Evolutionary conservation across 1,140 invertebrate species (phyloP).

Genomic region (Oscheius sp.): DNA sequence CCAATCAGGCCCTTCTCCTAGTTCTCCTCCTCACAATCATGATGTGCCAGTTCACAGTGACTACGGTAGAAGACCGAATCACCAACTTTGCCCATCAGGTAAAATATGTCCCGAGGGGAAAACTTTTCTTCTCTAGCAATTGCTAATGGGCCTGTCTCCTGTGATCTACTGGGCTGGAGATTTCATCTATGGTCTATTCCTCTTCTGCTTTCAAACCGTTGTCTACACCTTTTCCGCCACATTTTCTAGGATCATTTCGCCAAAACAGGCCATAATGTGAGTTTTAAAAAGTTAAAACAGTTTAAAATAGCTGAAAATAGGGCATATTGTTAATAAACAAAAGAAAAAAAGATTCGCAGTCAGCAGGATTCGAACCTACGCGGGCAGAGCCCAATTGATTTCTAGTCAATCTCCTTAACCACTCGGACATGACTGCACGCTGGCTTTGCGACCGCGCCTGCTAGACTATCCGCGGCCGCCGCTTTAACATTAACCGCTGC

Average conservation of each 20-base stretch:
- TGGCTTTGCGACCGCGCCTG: no score
- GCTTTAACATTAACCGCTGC: no score
- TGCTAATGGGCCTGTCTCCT: constrained; percentile 29
- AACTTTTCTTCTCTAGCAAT: constrained; percentile 34
- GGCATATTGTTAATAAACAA: no score
- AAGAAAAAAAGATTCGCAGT: no score
- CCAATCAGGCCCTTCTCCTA: neutral
- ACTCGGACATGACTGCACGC: neutral
- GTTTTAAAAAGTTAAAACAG: no score
- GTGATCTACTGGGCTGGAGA: constrained; percentile 16
- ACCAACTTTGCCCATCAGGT: constrained; percentile 37
- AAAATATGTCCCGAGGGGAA: neutral
- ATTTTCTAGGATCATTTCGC: neutral
- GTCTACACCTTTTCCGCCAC: constrained; percentile 15
- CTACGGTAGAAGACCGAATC: constrained; percentile 29
- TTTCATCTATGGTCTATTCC: constrained; percentile 1
- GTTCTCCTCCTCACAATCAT: neutral
- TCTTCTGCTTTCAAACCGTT: constrained; percentile 20
- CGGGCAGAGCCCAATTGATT: constrained; percentile 47
- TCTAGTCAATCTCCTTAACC: constrained; percentile 39
- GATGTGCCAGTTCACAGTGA: constrained; percentile 2
- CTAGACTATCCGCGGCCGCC: no score
- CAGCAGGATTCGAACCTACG: constrained; percentile 45
- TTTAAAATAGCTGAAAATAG: no score
- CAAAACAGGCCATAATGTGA: no score